A percentile compares a stretch with the other conserved stretches of the same genome.
phyloP scores from a whole-genome alignment of 2,113 vertebrate species.

The Felis chaus region DNA sequence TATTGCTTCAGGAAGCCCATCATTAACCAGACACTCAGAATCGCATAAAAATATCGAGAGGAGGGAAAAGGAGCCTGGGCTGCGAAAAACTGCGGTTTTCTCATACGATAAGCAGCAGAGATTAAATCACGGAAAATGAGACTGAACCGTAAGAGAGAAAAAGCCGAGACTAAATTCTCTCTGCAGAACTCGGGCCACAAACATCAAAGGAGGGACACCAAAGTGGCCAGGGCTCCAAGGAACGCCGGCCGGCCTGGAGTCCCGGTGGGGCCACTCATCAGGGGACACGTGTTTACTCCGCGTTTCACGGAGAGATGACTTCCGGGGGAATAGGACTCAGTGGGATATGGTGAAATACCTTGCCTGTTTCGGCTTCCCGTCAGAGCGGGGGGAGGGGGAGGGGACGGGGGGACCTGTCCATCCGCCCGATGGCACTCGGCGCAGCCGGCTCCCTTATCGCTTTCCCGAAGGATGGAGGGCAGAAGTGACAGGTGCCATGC shows the following conservation, averaged over 20 bases:
- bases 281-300: fast-evolving
- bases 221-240: background rate
- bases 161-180: background rate
- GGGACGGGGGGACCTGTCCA: background rate
- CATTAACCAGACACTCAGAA: background rate
- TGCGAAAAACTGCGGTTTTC: background rate
- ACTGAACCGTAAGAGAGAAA: background rate
- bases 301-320: background rate
- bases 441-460: background rate
- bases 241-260: fast-evolving
- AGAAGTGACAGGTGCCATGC: background rate
- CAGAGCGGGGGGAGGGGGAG: too few species aligned
- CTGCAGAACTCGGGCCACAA: fast-evolving
- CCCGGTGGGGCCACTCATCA: fast-evolving
- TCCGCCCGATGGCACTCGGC: fast-evolving
- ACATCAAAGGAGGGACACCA: background rate
- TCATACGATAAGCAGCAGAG: background rate
- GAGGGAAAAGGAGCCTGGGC: background rate
- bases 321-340: fast-evolving
- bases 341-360: background rate
- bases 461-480: background rate
- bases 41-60: background rate
- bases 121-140: background rate
- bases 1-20: background rate
- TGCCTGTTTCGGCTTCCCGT: background rate